Conservation (phyloP, 2,113 vertebrate genomes). For the Corvus moneduloides region DNA sequence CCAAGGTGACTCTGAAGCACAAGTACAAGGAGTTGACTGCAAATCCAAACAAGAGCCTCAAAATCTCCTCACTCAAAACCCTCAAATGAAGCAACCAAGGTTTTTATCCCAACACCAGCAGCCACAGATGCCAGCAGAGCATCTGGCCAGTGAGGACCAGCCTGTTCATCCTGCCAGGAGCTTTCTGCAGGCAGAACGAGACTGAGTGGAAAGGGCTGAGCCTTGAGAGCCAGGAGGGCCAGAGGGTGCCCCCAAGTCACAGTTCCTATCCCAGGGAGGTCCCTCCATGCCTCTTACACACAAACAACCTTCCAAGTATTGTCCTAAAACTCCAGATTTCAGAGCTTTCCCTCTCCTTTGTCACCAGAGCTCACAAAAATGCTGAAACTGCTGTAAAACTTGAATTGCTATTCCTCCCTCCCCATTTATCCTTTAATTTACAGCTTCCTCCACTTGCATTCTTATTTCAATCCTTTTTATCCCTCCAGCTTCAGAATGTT, state of each 20-base stretch:
- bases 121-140: background rate
- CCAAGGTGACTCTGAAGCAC: accelerated
- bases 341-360: background rate
- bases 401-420: background rate
- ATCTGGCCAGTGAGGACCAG: background rate
- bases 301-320: background rate
- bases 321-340: background rate
- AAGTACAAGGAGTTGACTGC: background rate
- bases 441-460: background rate
- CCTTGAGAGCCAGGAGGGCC: background rate
- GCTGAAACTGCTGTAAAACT: background rate
- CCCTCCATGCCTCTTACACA: background rate
- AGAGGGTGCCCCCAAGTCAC: background rate
- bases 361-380: background rate
- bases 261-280: background rate
- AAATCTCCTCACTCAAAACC: background rate
- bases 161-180: background rate
- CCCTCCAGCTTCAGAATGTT: background rate
- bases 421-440: slow-evolving; percentile 3
- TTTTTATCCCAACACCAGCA: background rate
- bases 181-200: background rate
- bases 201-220: background rate
- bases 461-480: slow-evolving; percentile 15
- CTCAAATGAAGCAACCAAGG: background rate
- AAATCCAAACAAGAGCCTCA: background rate